Base-by-base conservation (phyloP, 2,113 vertebrate species). In the Tor tambroides region DNA sequence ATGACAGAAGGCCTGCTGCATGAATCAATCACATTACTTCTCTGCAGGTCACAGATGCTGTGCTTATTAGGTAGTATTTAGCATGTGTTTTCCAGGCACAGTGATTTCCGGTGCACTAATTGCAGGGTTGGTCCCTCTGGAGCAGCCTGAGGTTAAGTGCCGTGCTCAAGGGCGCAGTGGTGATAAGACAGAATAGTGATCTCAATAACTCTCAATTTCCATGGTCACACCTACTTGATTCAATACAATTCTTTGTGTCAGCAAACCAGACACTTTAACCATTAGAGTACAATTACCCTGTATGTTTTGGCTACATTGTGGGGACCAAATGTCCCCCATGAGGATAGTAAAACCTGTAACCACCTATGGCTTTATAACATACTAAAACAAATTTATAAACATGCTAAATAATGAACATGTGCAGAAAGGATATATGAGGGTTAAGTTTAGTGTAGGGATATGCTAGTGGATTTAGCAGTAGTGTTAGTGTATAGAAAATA, bases 61-160 rank as follows among this genome's bases (percentile, higher is more conserved):
- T 63, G 23, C 79, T 23, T 49, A 83, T 46, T 82, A 38, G 54
- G 35, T n/a, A 26, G 54, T 69, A 32, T 69, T 69, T 83, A 51
- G 26, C 17, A 49, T 67, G 61, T 83, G 63, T 30, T 83, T 51
- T 26, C 9, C 63, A 69, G 49, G 2, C 43, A 81, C 23, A 49
- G 26, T 69, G 63, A 83, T 69, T 83, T 83, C 6, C 61, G 6
- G 43, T 49, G 65, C 81, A 49, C 28, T 35, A 83, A 83, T 83
- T 71, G 41, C 28, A 54, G 43, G 28, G 5, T 21, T 35, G 63
- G 9, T 71, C 28, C 63, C 81, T 83, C 15, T 83, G 14, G 63
- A 35, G 65, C 46, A 51, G 43, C 14, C 65, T 71, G 28, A 30
- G 65, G 59, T 82, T 19, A 82, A 82, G n/a, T 21, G 61, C 61